phyloP scores from a whole-genome alignment of 2,113 vertebrate species.

The Marcusenius ussheri region DNA sequence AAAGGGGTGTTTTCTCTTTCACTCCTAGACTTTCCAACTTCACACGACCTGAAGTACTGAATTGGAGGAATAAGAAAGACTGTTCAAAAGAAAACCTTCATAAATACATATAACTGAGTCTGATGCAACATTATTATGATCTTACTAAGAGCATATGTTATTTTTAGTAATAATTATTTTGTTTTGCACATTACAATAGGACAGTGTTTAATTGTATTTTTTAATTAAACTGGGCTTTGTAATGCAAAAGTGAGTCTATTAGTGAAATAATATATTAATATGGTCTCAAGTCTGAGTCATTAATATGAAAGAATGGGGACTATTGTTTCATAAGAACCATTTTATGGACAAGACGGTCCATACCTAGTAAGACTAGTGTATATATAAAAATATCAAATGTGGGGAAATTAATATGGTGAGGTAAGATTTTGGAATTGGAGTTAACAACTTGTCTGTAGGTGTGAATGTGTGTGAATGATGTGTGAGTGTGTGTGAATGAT shows the following conservation, averaged over 20 bases:
- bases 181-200: background rate
- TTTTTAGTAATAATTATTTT: background rate
- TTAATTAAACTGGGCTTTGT: background rate
- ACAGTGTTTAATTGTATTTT: background rate
- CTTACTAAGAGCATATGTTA: background rate
- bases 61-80: background rate
- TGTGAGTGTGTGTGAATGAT: background rate
- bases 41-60: background rate
- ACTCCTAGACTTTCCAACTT: background rate
- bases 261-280: slow-evolving; percentile 3
- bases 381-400: background rate
- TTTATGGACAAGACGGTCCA: background rate
- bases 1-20: background rate
- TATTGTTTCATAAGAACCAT: background rate
- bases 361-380: background rate
- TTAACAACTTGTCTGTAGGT: background rate
- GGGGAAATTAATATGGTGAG: background rate
- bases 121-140: background rate
- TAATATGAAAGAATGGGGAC: background rate
- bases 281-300: background rate
- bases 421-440: background rate
- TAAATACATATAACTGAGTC: background rate
- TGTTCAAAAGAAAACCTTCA: background rate
- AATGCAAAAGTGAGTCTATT: background rate
- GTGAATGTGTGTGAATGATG: background rate